A percentile compares a stretch with the other conserved stretches of the same genome.
Conservation (phyloP, 2,113 vertebrate species). For the Nestor notabilis region DNA sequence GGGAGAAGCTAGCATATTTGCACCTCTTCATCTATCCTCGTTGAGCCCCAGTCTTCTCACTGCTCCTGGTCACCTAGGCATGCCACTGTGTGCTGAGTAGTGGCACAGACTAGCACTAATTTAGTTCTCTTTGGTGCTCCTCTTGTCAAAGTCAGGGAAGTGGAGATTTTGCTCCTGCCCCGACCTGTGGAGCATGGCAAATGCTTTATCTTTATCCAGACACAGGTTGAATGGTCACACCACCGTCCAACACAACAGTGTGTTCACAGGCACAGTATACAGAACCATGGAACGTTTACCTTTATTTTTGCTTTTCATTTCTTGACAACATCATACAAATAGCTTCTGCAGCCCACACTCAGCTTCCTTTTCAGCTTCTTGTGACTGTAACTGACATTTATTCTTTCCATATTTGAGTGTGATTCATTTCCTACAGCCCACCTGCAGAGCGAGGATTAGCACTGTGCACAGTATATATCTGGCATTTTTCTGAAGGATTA, state of each 20-base stretch:
- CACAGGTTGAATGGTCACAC: rapidly evolving
- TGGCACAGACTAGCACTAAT: not conserved
- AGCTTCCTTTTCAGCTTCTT: not conserved
- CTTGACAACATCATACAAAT: not conserved
- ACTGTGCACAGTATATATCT: not conserved
- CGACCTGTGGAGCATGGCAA: not conserved
- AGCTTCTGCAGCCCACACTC: not conserved
- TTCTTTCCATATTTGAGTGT: not conserved
- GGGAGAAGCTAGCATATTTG: not conserved
- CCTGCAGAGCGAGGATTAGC: not conserved
- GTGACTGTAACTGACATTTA: not conserved
- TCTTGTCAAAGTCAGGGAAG: not conserved
- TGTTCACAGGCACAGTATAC: rapidly evolving
- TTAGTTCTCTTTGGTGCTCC: not conserved
- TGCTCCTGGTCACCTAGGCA: not conserved
- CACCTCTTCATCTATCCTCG: not conserved
- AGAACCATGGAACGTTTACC: not conserved
- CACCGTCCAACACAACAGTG: not conserved
- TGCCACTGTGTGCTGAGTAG: not conserved
- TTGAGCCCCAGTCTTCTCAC: not conserved
- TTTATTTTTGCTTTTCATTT: not conserved
- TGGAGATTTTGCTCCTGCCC: not conserved
- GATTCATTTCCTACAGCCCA: not conserved
- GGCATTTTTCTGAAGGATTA: not conserved
- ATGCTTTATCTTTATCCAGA: not conserved